These are phyloP conservation scores for Calonectris borealis DNA, from an alignment of 2,113 vertebrate species.

Conservation along the genomic window DNA sequence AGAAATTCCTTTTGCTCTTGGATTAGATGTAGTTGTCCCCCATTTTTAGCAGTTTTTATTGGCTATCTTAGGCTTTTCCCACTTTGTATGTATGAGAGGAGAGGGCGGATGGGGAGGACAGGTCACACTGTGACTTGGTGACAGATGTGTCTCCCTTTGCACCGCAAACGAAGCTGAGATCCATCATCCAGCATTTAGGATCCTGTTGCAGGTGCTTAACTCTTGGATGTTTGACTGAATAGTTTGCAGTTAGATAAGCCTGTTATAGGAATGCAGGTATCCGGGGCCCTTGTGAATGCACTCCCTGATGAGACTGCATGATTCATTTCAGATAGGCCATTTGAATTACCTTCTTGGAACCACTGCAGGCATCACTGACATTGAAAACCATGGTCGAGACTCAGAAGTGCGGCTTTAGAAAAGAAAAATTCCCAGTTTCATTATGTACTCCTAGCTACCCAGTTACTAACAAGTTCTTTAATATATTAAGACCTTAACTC, in stretches of 20 bases:
- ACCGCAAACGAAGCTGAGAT: neutral
- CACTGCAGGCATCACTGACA: neutral
- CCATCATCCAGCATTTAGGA: neutral
- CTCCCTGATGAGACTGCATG: accelerated
- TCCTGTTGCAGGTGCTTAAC: neutral
- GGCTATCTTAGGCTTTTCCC: neutral
- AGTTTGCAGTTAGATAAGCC: neutral
- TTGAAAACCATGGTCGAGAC: neutral
- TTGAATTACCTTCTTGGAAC: neutral
- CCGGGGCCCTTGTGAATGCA: neutral
- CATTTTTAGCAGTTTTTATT: neutral
- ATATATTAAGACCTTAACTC: neutral
- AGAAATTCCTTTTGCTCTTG: neutral
- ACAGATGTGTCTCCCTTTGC: neutral
- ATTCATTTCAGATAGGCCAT: neutral
- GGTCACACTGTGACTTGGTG: neutral
- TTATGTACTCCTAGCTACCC: neutral
- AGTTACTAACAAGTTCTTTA: neutral
- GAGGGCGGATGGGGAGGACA: neutral
- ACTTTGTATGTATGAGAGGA: neutral
- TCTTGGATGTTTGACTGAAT: neutral
- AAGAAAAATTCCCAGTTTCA: neutral
- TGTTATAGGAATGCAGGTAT: neutral
- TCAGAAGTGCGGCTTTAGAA: neutral
- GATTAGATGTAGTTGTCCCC: no score